Percentiles rank a stretch among this genome's conserved stretches.
These are phyloP conservation scores for Thalassaphorura encarpata DNA, from an alignment of 1,140 invertebrate genomes.

Conservation along the genomic window DNA sequence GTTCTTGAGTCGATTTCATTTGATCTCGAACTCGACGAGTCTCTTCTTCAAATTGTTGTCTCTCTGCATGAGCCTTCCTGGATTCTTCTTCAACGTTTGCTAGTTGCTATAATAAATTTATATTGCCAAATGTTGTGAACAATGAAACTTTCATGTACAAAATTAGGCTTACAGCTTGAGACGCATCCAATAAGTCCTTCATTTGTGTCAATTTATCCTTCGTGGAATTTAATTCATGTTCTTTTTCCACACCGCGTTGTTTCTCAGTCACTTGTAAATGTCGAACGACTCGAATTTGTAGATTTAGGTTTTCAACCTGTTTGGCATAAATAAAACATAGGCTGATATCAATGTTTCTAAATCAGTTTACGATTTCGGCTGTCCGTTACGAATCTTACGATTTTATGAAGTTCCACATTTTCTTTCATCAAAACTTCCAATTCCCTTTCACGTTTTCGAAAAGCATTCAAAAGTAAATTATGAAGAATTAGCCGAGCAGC, in stretches of 20 bases:
- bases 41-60: constrained; percentile 7
- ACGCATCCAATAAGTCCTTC: constrained; percentile 4
- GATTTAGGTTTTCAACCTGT: constrained; percentile 19
- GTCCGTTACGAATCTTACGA: constrained; percentile 1
- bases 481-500: constrained; percentile 26
- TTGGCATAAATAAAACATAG: background rate
- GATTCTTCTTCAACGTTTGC: constrained; percentile 15
- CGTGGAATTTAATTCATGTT: constrained; percentile 3
- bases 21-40: constrained; percentile 2
- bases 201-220: constrained; percentile 7
- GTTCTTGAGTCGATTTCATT: constrained; percentile 1
- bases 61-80: constrained; percentile 1
- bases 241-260: constrained; percentile 10
- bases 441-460: constrained; percentile 7
- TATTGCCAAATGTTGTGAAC: background rate
- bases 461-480: constrained; percentile 11
- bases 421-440: constrained; percentile 3
- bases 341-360: background rate
- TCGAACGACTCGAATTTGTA: constrained; percentile 22
- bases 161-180: background rate
- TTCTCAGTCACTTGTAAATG: constrained; percentile 20
- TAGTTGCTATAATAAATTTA: background rate
- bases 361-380: background rate
- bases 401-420: constrained; percentile 11
- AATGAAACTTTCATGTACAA: background rate